Conservation (phyloP, 2,113 vertebrate genomes). For the Stigmatopora argus region DNA sequence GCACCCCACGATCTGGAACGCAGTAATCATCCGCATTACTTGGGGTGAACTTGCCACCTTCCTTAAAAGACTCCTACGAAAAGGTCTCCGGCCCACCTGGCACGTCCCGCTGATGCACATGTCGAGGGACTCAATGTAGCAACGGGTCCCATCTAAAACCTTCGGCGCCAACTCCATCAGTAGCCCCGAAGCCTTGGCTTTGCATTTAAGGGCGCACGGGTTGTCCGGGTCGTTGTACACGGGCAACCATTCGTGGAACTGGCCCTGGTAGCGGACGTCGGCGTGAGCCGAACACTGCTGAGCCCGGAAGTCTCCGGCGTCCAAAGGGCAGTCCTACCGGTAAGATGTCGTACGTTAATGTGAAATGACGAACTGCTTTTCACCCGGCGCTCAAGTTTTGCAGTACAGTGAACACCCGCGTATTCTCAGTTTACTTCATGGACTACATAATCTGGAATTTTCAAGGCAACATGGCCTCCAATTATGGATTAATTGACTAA, state of each 20-base stretch:
- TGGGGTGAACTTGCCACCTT: too few species aligned
- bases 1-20: slow-evolving; percentile 87
- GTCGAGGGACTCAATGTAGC: slow-evolving; percentile 92
- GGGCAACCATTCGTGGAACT: slow-evolving; percentile 90
- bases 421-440: background rate
- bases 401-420: background rate
- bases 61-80: too few species aligned
- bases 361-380: background rate
- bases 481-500: too few species aligned
- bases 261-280: slow-evolving; percentile 86
- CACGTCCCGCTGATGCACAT: slow-evolving; percentile 96
- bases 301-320: slow-evolving; percentile 88
- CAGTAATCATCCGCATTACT: background rate
- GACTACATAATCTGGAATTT: too few species aligned
- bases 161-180: slow-evolving; percentile 91
- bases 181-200: slow-evolving; percentile 74
- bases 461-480: too few species aligned
- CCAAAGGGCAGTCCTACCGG: slow-evolving; percentile 84
- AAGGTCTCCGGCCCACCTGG: slow-evolving; percentile 71
- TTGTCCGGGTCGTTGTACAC: slow-evolving; percentile 89
- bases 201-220: slow-evolving; percentile 89
- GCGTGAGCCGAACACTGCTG: slow-evolving; percentile 96
- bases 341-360: background rate
- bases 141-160: slow-evolving; percentile 92
- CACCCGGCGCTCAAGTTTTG: background rate